These are phyloP conservation scores for Drosophila falleni DNA, from an alignment of 2,888 invertebrate genomes.

Conservation along the genomic window DNA sequence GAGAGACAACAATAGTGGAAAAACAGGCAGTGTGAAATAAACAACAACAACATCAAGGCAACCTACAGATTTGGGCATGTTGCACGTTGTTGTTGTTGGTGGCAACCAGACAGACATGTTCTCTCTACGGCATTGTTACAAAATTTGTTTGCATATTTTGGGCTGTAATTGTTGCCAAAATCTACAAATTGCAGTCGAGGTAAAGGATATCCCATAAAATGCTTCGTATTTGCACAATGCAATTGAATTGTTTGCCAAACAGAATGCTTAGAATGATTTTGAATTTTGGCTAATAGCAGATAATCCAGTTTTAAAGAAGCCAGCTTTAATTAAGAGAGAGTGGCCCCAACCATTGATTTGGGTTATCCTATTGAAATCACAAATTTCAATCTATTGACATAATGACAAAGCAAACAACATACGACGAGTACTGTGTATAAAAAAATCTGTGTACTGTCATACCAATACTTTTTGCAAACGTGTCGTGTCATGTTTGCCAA, in stretches of 20 bases:
- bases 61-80: slow-evolving; percentile 15
- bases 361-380: slow-evolving; percentile 13
- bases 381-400: slow-evolving; percentile 52
- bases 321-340: slow-evolving; percentile 10
- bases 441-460: slow-evolving; percentile 16
- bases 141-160: slow-evolving; percentile 65
- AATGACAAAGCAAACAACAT: slow-evolving; percentile 53
- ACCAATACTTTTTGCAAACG: slow-evolving; percentile 25
- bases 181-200: slow-evolving; percentile 49
- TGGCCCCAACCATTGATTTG: neutral
- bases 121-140: slow-evolving; percentile 40
- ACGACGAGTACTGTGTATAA: slow-evolving; percentile 17
- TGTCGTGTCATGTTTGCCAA: slow-evolving; percentile 63
- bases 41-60: slow-evolving; percentile 53
- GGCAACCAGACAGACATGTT: slow-evolving; percentile 18
- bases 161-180: slow-evolving; percentile 56
- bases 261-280: slow-evolving; percentile 29
- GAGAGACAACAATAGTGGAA: neutral
- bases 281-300: slow-evolving; percentile 28
- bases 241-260: slow-evolving; percentile 46
- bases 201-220: slow-evolving; percentile 13
- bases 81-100: slow-evolving; percentile 26
- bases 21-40: slow-evolving; percentile 48
- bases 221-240: slow-evolving; percentile 34
- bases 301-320: slow-evolving; percentile 18